Evolutionary conservation across 2,797 vertebrate genomes (phyloP), one percentile per base, ranked within the genome.

Genomic region (Bradypodion pumilum): DNA sequence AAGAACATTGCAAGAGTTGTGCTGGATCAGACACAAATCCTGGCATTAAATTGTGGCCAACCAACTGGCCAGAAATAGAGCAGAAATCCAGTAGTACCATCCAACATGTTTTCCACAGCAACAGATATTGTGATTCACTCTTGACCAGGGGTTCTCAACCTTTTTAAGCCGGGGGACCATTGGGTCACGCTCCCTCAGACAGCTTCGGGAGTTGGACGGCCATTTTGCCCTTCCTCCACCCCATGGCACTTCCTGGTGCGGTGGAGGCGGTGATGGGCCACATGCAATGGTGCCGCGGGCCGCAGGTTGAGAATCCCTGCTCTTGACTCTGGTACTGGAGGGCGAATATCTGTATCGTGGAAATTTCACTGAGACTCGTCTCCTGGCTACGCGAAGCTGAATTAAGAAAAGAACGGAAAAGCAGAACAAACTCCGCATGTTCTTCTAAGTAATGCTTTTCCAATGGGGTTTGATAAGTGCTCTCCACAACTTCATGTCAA

Each of bases 371-470:
- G 42, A 25, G 25, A 3, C 23, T 6, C 1, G 23, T 72, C 35
- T 8, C 5, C 7, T 16, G 5, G 74, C 79, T 65, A 85, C 32
- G 32, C 42, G 12, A 1, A 82, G 9, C 35, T 56, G 78, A 81
- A 75, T 85, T 70, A 62, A 46, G 49, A n/a, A 40, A 40, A 12
- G 52, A 68, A 27, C n/a, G 70, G 72, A 29, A 56, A 74, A 32
- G 5, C 2, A 23, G 5, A 63, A 66, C 72, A 74, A 63, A 75
- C 23, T 56, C 52, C 52, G 63, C 62, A 0, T 62, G 7, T 82
- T 81, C 62, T 74, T 85, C 85, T 82, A 73, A 85, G 46, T n/a
- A 65, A 52, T 74, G 35, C n/a, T 72, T 85, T 49, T 88, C 87
- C 79, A 46, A 49, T 80, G 72, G 68, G 37, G n/a, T 90, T 72